phyloP scores from a whole-genome alignment of 2,113 vertebrate genomes.

The Lepisosteus osseus region DNA sequence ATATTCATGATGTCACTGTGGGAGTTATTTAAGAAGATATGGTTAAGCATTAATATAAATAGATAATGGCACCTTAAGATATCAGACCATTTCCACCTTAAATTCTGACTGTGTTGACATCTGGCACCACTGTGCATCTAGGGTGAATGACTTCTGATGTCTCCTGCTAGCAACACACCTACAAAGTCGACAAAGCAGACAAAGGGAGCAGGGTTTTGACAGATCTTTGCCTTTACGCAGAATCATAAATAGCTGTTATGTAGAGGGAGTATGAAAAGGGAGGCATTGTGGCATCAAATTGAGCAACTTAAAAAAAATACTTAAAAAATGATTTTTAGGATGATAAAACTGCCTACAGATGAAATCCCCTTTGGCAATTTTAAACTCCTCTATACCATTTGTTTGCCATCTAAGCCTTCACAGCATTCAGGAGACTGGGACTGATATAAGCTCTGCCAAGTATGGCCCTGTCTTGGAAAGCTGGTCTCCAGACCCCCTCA shows the following conservation, averaged over 20 bases:
- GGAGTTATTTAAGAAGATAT: background rate
- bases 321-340: background rate
- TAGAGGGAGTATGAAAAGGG: background rate
- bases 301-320: slow-evolving; percentile 9
- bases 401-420: slow-evolving; percentile 56
- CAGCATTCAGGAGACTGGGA: slow-evolving; percentile 46
- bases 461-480: slow-evolving; percentile 46
- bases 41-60: background rate
- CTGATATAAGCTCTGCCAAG: slow-evolving; percentile 53
- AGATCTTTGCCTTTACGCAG: slow-evolving; percentile 42
- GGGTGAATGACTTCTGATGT: slow-evolving; percentile 43
- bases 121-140: slow-evolving; percentile 38
- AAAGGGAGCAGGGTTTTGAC: slow-evolving; percentile 47
- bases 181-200: slow-evolving; percentile 42
- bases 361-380: slow-evolving; percentile 22
- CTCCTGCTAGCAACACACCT: slow-evolving; percentile 28
- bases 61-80: background rate
- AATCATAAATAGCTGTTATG: slow-evolving; percentile 27
- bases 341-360: slow-evolving; percentile 27
- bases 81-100: slow-evolving; percentile 15
- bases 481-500: slow-evolving; percentile 57
- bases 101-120: slow-evolving; percentile 39
- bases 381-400: slow-evolving; percentile 43
- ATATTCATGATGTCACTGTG: background rate
- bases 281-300: slow-evolving; percentile 30